A percentile compares a stretch with the other conserved stretches of the same genome.
phyloP scores from a whole-genome alignment of 2,888 invertebrate genomes.

The Athripsodes cinereus region DNA sequence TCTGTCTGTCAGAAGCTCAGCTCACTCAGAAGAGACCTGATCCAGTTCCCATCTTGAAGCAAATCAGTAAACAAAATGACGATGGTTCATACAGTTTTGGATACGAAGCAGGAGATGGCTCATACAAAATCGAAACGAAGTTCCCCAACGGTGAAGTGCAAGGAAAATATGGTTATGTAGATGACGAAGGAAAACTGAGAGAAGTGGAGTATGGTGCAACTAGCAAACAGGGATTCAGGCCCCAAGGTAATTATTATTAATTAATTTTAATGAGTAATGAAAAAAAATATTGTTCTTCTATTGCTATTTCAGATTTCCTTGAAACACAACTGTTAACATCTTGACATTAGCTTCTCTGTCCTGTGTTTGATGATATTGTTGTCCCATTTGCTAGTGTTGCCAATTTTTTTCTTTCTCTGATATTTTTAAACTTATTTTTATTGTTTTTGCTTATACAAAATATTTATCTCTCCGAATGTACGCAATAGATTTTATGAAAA shows the following conservation, averaged over 20 bases:
- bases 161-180: conserved; percentile 87
- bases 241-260: conserved; percentile 62
- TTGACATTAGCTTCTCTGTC: no score
- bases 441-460: no score
- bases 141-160: conserved; percentile 77
- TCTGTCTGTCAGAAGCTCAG: conserved; percentile 27
- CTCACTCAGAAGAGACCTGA: conserved; percentile 58
- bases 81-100: conserved; percentile 87
- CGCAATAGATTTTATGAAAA: no score
- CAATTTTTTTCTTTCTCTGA: no score
- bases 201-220: conserved; percentile 84
- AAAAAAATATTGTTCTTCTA: no score
- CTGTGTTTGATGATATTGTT: no score
- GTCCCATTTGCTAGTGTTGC: no score
- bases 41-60: conserved; percentile 75
- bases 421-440: no score
- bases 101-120: conserved; percentile 80
- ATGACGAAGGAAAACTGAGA: conserved; percentile 65
- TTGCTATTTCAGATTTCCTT: no score
- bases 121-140: conserved; percentile 84
- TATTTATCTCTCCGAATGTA: no score
- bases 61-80: conserved; percentile 79
- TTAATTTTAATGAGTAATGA: no score
- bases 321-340: no score
- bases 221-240: conserved; percentile 74